Evolutionary conservation across 2,113 vertebrate genomes (phyloP).

Genomic region (Neomonachus schauinslandi): DNA sequence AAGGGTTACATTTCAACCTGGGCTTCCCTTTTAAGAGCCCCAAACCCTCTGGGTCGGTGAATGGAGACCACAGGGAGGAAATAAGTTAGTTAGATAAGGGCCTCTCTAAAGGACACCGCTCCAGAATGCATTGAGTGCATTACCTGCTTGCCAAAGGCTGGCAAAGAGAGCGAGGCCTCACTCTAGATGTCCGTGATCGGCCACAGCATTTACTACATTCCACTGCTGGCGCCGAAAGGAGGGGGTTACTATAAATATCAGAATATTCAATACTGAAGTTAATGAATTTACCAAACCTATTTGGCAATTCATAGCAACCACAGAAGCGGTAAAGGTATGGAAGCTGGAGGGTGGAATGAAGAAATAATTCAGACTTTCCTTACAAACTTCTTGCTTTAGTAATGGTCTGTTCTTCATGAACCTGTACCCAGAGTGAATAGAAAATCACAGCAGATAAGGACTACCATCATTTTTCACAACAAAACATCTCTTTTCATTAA

Average conservation of each 20-base stretch:
- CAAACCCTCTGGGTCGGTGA: neutral
- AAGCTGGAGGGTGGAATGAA: neutral
- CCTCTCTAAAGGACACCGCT: neutral
- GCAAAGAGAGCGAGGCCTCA: too few relatives aligned
- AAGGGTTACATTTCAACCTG: neutral
- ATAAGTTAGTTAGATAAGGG: too few relatives aligned
- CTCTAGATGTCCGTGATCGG: fast-evolving
- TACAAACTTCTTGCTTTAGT: neutral
- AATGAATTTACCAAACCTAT: neutral
- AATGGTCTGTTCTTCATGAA: neutral
- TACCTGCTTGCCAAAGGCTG: neutral
- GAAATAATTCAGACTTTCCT: neutral
- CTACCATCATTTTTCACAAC: neutral
- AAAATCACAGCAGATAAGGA: neutral
- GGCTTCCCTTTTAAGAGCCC: neutral
- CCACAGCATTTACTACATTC: neutral
- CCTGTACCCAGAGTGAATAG: neutral
- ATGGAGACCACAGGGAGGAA: neutral
- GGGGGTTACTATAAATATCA: neutral
- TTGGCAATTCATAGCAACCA: neutral
- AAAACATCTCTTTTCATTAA: neutral
- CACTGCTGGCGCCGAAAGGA: neutral
- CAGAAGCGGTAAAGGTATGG: neutral
- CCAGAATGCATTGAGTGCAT: too few relatives aligned
- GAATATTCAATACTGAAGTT: neutral